Evolutionary conservation across 2,113 vertebrate species (phyloP).

Genomic region (Chaetodon trifascialis): DNA sequence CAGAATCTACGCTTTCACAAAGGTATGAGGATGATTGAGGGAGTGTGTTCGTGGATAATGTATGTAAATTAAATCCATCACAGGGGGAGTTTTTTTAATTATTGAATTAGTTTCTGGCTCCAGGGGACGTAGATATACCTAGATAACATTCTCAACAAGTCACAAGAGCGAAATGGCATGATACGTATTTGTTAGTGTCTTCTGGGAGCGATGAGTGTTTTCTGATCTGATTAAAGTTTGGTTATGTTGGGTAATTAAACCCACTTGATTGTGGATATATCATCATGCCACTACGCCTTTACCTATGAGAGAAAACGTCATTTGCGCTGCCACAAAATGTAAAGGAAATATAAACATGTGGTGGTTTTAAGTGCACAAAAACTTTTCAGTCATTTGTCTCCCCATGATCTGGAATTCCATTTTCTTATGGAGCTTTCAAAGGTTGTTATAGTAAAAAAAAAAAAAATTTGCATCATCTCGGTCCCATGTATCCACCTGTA

Average conservation of each 20-base stretch:
- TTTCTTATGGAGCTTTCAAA: too few species aligned
- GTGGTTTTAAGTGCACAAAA: too few species aligned
- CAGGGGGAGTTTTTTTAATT: neutral
- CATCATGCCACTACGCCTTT: neutral
- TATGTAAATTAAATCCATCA: neutral
- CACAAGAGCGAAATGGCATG: neutral
- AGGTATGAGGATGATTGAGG: neutral
- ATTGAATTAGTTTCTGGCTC: neutral
- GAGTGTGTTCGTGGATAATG: neutral
- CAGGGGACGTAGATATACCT: neutral
- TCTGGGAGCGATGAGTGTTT: neutral
- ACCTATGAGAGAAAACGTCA: neutral
- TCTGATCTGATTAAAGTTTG: neutral
- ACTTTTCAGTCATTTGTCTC: too few species aligned
- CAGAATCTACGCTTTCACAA: neutral
- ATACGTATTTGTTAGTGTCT: neutral
- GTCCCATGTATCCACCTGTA: too few species aligned
- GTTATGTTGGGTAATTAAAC: neutral
- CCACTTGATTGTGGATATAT: neutral
- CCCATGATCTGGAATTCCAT: too few species aligned
- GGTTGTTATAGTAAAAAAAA: too few species aligned
- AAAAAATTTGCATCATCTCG: too few species aligned
- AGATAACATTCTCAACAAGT: neutral
- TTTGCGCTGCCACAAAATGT: too few species aligned
- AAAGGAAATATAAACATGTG: too few species aligned